Base-by-base conservation (phyloP, 2,113 vertebrate genomes). In the Nanorana parkeri region DNA sequence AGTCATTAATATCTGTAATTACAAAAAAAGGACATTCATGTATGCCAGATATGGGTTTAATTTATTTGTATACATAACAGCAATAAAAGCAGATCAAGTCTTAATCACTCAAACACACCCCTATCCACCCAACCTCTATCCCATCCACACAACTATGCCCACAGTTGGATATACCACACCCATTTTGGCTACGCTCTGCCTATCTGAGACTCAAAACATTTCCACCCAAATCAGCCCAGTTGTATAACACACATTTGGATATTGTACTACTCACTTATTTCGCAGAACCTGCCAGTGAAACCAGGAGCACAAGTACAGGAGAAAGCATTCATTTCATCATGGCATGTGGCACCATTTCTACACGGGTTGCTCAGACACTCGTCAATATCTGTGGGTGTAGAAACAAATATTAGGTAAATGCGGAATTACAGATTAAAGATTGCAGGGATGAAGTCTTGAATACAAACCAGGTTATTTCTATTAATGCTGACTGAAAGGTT, bases 341-440 rank as follows among this genome's bases (percentile, higher is more conserved):
- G 47, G 36, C 78, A 80, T 15, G 78, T 80, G 54, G 66, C 67
- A 4, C 19, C 29, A 80, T 47, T 28, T 36, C 29, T 66, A 36
- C 78, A 80, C 10, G 78, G 78, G 10, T 61, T 80, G 32, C 66
- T 80, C 20, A 19, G 36, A 61, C 78, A 80, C 54, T 80, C 78
- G 61, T 80, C 2, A 80, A 80, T 69, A 80, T 80, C 78, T 80
- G 17, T 24, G 17, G 32, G 21, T 19, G 29, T 28, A 66, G 19
- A 64, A 26, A 75, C 20, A 75, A 60, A 55, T n/a, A 29, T 20
- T 13, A 58, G 17, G 10, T 17, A 26, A 72, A 4, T 56, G 6
- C 16, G 32, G 16, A 1, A 77, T 17, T 7, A 51, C 32, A 47
- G 2, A 47, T 15, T 13, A 47, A 47, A 47, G 10, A 47, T 47